Evolutionary conservation across 2,113 vertebrate genomes (phyloP).

Genomic region (Oncorhynchus mykiss): DNA sequence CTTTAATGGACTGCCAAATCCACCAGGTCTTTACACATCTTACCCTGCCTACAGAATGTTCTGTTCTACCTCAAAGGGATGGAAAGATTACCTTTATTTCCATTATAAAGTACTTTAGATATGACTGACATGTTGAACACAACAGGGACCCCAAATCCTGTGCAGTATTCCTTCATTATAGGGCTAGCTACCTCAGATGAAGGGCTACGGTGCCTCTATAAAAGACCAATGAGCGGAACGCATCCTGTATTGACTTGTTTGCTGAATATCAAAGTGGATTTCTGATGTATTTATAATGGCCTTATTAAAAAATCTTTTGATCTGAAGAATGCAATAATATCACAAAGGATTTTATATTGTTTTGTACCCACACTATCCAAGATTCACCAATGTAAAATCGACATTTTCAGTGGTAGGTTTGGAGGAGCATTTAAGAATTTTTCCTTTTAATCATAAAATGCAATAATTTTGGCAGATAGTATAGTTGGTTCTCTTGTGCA

Average conservation of each 20-base stretch:
- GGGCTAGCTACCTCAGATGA: slow-evolving; percentile 49
- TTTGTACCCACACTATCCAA: slow-evolving; percentile 40
- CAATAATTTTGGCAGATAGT: slow-evolving; percentile 46
- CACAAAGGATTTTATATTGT: slow-evolving; percentile 57
- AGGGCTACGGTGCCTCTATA: slow-evolving; percentile 62
- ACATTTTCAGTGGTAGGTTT: slow-evolving; percentile 48
- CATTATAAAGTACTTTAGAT: slow-evolving; percentile 69
- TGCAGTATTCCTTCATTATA: slow-evolving; percentile 69
- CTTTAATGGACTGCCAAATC: slow-evolving; percentile 22
- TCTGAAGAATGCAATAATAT: slow-evolving; percentile 74
- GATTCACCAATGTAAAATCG: slow-evolving; percentile 43
- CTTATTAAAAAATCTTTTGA: slow-evolving; percentile 79
- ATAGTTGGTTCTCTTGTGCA: neutral
- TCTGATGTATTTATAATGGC: slow-evolving; percentile 80
- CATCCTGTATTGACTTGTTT: slow-evolving; percentile 83
- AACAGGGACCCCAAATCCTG: slow-evolving; percentile 64
- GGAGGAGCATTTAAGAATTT: slow-evolving; percentile 50
- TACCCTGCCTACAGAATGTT: slow-evolving; percentile 32
- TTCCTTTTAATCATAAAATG: slow-evolving; percentile 58
- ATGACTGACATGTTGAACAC: slow-evolving; percentile 74
- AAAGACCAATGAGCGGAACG: slow-evolving; percentile 69
- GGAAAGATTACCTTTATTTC: slow-evolving; percentile 73
- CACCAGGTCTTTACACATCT: slow-evolving; percentile 35
- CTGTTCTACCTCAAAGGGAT: slow-evolving; percentile 61
- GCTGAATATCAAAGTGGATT: slow-evolving; percentile 76